Evolutionary conservation across 1,140 invertebrate genomes (phyloP).

Genomic region (Drosophila ambigua): DNA sequence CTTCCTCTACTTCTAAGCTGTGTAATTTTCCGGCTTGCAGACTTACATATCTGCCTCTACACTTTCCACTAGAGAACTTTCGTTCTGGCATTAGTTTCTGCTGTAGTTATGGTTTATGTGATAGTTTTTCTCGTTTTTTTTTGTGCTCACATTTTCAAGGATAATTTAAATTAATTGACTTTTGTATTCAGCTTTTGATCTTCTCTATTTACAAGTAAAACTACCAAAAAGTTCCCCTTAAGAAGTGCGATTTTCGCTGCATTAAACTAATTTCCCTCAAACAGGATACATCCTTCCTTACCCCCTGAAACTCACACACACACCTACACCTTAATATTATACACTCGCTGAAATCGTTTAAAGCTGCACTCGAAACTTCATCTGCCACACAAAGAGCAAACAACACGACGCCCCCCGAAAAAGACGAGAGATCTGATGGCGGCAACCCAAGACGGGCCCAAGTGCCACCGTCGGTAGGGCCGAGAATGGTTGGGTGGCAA

Average conservation of each 20-base stretch:
- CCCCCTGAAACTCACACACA: no score
- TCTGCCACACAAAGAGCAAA: slow-evolving; percentile 48
- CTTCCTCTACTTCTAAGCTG: slow-evolving; percentile 20
- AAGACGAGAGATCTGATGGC: slow-evolving; percentile 25
- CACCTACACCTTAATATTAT: slow-evolving; percentile 13
- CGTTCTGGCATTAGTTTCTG: slow-evolving; percentile 3
- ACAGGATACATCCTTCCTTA: slow-evolving; percentile 5
- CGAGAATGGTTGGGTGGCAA: not conserved
- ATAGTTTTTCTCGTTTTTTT: not conserved
- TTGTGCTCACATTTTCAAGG: no score
- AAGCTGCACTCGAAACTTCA: slow-evolving; percentile 46
- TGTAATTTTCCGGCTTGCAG: slow-evolving; percentile 51
- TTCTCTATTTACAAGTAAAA: no score
- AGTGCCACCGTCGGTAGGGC: not conserved
- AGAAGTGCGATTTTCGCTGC: no score
- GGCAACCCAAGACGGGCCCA: not conserved
- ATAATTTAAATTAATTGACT: no score
- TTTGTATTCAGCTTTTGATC: no score
- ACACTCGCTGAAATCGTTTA: slow-evolving; percentile 34
- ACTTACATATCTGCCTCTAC: slow-evolving; percentile 32
- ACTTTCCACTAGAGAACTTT: slow-evolving; percentile 20
- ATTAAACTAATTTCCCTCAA: slow-evolving; percentile 1
- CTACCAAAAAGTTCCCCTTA: no score
- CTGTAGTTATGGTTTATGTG: slow-evolving; percentile 22
- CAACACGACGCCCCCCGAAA: slow-evolving; percentile 27